Evolutionary conservation across 2,888 invertebrate species (phyloP), one percentile per base, ranked within the genome.

Genomic region (Tetheella fluctuosa): DNA sequence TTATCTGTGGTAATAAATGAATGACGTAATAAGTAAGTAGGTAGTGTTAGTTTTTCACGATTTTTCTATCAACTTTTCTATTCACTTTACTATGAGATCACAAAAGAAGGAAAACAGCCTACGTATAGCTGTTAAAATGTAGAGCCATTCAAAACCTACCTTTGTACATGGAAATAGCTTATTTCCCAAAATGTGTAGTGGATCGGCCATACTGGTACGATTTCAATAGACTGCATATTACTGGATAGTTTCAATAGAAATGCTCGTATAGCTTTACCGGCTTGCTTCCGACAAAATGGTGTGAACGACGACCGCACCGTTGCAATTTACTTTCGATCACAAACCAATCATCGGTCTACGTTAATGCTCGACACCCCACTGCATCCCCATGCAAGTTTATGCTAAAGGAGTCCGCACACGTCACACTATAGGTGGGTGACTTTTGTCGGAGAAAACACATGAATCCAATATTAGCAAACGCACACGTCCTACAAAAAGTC

Each of bases 241-340:
- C 34, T 34, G 23, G 15, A 7, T 52, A 53, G 42, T 56, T 69
- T 58, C 57, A 57, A 60, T 68, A 59, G 56, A 64, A 64, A 69
- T 69, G 39, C 48, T 48, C 48, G 20, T 69, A 60, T 59, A 59
- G 59, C 56, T 58, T 58, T 56, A 58, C 56, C 58, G 55, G 59
- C 68, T 63, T 58, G 53, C 62, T 63, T 61, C 66, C 62, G 61
- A 66, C 59, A 68, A 62, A 65, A 28, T 65, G 70, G 70, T 74
- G 69, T 68, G 69, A 70, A 71, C 70, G 70, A 42, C 63, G 69
- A 67, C 74, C 76, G 71, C 78, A 76, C 76, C 79, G 75, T 79
- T 79, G 83, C 90, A 90, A 90, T 91, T 92, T 89, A 89, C 84
- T 88, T 89, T 85, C 89, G 81, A 89, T 89, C 85, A 86, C 84